Evolutionary conservation across 2,113 vertebrate genomes (phyloP).

Genomic region (Tachuris rubrigastra): DNA sequence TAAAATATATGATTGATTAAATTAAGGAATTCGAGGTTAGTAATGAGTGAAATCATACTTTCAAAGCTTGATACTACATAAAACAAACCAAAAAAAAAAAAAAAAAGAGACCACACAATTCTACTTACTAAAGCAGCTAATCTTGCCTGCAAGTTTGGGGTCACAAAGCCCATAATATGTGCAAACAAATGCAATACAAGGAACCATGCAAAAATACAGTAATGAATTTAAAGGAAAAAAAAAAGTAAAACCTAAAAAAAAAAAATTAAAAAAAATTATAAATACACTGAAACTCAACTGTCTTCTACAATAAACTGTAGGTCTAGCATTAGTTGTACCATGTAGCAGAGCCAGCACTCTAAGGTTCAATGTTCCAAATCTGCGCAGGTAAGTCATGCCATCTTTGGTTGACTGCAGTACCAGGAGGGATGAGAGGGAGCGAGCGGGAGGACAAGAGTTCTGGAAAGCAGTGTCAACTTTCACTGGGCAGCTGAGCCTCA

Average conservation of each 20-base stretch:
- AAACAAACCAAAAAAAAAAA: slow-evolving; percentile 53
- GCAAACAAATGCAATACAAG: slow-evolving; percentile 99
- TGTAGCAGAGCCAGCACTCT: slow-evolving; percentile 91
- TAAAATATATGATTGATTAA: slow-evolving; percentile 94
- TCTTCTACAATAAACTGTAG: slow-evolving; percentile 88
- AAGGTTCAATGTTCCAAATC: slow-evolving; percentile 86
- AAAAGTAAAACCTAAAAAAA: slow-evolving; percentile 88
- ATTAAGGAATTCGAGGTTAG: slow-evolving; percentile 89
- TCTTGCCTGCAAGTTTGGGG: slow-evolving; percentile 94
- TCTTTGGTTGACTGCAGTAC: slow-evolving; percentile 99
- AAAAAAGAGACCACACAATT: slow-evolving; percentile 80
- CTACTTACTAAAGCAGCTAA: slow-evolving; percentile 95
- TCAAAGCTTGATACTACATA: slow-evolving; percentile 89
- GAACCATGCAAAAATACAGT: slow-evolving; percentile 95
- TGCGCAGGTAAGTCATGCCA: slow-evolving; percentile 96
- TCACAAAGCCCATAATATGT: slow-evolving; percentile 93
- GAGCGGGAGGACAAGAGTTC: slow-evolving; percentile 63
- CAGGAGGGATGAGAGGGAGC: slow-evolving; percentile 79
- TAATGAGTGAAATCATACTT: slow-evolving; percentile 91
- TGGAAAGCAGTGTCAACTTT: slow-evolving; percentile 95
- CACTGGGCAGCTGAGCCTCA: slow-evolving; percentile 96
- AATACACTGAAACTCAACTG: slow-evolving; percentile 95
- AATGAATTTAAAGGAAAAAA: slow-evolving; percentile 79
- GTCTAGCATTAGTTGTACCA: slow-evolving; percentile 93
- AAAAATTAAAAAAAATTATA: slow-evolving; percentile 84